Conservation (phyloP, 2,797 vertebrate species). For the Yasuhikotakia modesta region DNA sequence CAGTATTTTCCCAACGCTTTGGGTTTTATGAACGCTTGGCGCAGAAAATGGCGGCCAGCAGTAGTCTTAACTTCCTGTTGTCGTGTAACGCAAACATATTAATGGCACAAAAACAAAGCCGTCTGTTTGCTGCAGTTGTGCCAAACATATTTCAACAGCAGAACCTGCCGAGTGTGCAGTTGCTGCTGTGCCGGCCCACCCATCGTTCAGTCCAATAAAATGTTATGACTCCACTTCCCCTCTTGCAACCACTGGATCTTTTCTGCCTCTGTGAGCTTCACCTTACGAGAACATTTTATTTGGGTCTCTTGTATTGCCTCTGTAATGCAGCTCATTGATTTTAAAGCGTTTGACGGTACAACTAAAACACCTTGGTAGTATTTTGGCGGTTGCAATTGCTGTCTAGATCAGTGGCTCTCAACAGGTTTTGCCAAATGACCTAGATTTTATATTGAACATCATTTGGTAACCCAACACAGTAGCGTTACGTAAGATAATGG, state of each 20-base stretch:
- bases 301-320: constrained; percentile 59
- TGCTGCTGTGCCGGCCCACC: constrained; percentile 64
- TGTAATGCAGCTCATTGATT: constrained; percentile 30
- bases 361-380: constrained; percentile 5
- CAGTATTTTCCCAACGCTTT: constrained; percentile 37
- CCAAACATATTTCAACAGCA: constrained; percentile 73
- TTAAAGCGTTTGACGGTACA: constrained; percentile 36
- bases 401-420: background rate
- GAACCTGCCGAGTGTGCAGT: constrained; percentile 73
- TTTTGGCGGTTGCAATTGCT: constrained; percentile 44
- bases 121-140: constrained; percentile 54
- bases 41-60: constrained; percentile 7
- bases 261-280: constrained; percentile 62
- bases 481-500: background rate
- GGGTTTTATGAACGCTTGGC: constrained; percentile 17
- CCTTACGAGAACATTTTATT: constrained; percentile 42
- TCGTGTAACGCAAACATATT: constrained; percentile 5
- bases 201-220: constrained; percentile 72
- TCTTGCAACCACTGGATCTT: constrained; percentile 73
- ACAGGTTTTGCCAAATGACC: background rate
- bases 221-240: constrained; percentile 67
- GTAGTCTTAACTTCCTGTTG: constrained; percentile 18
- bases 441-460: background rate
- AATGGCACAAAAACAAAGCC: constrained; percentile 1
- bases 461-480: background rate